Percentiles rank a stretch among this genome's conserved stretches.
phyloP scores from a whole-genome alignment of 2,797 vertebrate species.

The Taenioides sp. region DNA sequence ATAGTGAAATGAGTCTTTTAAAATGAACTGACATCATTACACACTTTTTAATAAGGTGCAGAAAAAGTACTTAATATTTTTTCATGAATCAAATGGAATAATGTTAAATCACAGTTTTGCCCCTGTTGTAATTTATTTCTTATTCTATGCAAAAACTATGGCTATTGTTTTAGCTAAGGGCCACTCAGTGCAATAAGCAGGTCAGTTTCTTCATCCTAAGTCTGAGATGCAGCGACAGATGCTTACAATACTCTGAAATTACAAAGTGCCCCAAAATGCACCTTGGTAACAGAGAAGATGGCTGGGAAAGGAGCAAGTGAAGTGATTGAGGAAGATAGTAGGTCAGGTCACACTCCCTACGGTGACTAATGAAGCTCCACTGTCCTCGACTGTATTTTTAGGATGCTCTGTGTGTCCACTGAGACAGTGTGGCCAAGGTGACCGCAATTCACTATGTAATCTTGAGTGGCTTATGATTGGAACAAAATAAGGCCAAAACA shows the following conservation, averaged over 20 bases:
- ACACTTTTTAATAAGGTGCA: constrained; percentile 4
- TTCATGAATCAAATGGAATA: constrained; percentile 27
- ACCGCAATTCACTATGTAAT: constrained; percentile 69
- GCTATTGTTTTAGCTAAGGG: constrained; percentile 24
- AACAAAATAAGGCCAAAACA: constrained; percentile 28
- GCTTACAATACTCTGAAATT: constrained; percentile 15
- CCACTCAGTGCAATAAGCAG: background rate
- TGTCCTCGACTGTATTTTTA: constrained; percentile 77
- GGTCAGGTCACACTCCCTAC: constrained; percentile 58
- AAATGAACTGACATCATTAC: constrained; percentile 12
- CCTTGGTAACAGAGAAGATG: background rate
- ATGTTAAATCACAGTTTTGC: constrained; percentile 39
- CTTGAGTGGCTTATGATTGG: constrained; percentile 48
- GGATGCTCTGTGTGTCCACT: constrained; percentile 65
- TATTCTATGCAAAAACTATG: constrained; percentile 30
- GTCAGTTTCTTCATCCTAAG: background rate
- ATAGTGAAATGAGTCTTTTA: background rate
- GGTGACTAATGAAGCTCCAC: constrained; percentile 72
- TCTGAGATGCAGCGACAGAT: constrained; percentile 5
- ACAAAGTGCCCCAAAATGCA: constrained; percentile 25
- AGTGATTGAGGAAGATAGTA: constrained; percentile 50
- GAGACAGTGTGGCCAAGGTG: constrained; percentile 72
- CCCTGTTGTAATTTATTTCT: constrained; percentile 24
- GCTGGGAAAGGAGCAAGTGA: constrained; percentile 19
- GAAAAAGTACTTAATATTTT: constrained; percentile 25